phyloP scores from a whole-genome alignment of 2,888 invertebrate species.

The Notodonta ziczac region DNA sequence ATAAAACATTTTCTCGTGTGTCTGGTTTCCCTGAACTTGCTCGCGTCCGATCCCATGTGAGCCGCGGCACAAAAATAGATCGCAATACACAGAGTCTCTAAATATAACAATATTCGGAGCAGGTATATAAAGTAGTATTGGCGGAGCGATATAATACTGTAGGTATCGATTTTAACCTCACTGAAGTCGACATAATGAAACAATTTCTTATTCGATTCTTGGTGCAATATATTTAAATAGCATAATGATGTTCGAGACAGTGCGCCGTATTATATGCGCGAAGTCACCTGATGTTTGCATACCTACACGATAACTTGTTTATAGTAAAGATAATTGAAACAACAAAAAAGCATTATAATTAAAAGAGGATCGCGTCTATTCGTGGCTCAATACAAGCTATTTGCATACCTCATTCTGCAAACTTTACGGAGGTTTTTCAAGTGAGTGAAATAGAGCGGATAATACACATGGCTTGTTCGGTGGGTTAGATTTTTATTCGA shows the following conservation, averaged over 20 bases:
- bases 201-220: background rate
- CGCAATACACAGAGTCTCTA: slow-evolving; percentile 51
- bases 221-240: slow-evolving; percentile 1
- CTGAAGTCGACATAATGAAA: background rate
- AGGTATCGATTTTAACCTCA: background rate
- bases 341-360: slow-evolving; percentile 8
- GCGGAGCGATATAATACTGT: background rate
- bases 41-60: slow-evolving; percentile 54
- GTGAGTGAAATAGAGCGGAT: too few species aligned
- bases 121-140: slow-evolving; percentile 12
- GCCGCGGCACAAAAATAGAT: slow-evolving; percentile 58
- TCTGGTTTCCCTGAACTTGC: slow-evolving; percentile 80
- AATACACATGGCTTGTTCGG: too few species aligned
- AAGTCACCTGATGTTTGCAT: slow-evolving; percentile 4
- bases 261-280: background rate
- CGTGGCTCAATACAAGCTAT: slow-evolving; percentile 18
- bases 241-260: background rate
- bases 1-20: slow-evolving; percentile 70
- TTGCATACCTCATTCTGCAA: slow-evolving; percentile 1
- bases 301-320: background rate
- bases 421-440: background rate
- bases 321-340: slow-evolving; percentile 3
- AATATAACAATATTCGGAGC: slow-evolving; percentile 35
- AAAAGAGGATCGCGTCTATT: slow-evolving; percentile 19
- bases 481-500: too few species aligned